These are phyloP conservation scores for Bubalus kerabau DNA, from an alignment of 2,113 vertebrate species.

Conservation along the genomic window DNA sequence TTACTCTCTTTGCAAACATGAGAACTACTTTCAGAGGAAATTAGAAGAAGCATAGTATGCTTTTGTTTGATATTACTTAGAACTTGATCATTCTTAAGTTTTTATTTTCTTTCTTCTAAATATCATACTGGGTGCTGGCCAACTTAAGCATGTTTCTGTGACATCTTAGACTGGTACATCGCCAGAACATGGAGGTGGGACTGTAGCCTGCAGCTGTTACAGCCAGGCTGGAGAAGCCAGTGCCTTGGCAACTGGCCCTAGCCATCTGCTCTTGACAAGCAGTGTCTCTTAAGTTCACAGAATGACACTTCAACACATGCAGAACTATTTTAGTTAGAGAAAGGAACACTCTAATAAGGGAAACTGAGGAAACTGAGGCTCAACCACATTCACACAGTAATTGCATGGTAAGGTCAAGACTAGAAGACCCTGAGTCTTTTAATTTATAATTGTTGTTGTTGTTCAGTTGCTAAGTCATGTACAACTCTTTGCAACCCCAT, in stretches of 20 bases:
- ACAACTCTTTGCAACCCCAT: background rate
- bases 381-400: background rate
- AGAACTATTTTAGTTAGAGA: background rate
- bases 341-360: background rate
- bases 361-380: background rate
- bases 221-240: background rate
- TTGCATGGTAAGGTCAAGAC: background rate
- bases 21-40: background rate
- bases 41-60: background rate
- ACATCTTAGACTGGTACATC: background rate
- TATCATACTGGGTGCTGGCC: background rate
- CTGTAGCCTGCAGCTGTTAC: background rate
- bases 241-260: constrained; percentile 10
- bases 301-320: background rate
- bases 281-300: background rate
- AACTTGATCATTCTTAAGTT: background rate
- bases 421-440: background rate
- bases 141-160: constrained; percentile 5
- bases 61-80: background rate
- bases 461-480: background rate
- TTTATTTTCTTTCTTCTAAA: background rate
- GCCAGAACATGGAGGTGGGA: background rate
- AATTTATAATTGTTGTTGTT: background rate
- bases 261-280: background rate
- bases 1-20: background rate